Conservation (phyloP, 2,113 vertebrate species). For the Taxidea taxus region DNA sequence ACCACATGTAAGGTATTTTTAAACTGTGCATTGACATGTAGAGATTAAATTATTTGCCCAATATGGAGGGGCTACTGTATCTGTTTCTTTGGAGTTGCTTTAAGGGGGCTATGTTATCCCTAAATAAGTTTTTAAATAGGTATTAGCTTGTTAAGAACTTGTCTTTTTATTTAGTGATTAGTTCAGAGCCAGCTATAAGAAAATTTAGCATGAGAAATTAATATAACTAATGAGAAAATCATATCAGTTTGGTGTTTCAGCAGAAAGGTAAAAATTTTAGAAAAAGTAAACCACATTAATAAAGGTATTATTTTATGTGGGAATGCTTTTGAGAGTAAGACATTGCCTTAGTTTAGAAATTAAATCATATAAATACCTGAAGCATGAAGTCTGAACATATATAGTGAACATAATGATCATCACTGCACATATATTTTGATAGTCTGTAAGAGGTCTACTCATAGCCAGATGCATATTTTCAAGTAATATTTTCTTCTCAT, state of each 20-base stretch:
- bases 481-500: slow-evolving; percentile 69
- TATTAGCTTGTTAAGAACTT: not conserved
- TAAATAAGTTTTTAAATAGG: not conserved
- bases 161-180: not conserved
- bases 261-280: not conserved
- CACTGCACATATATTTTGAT: slow-evolving; percentile 64
- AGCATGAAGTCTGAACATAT: slow-evolving; percentile 69
- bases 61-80: not conserved
- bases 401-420: slow-evolving; percentile 73
- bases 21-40: not conserved
- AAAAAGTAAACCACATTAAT: not conserved
- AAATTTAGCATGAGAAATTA: not conserved
- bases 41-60: not conserved
- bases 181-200: not conserved
- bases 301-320: not conserved
- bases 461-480: slow-evolving; percentile 75
- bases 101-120: not conserved
- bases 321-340: not conserved
- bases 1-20: not conserved
- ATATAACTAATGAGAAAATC: not conserved
- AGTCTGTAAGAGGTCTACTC: slow-evolving; percentile 69
- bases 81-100: not conserved
- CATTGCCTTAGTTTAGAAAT: slow-evolving; percentile 1
- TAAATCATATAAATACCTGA: not conserved
- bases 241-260: not conserved